Evolutionary conservation across 2,113 vertebrate genomes (phyloP).

Genomic region (Galbula dea): DNA sequence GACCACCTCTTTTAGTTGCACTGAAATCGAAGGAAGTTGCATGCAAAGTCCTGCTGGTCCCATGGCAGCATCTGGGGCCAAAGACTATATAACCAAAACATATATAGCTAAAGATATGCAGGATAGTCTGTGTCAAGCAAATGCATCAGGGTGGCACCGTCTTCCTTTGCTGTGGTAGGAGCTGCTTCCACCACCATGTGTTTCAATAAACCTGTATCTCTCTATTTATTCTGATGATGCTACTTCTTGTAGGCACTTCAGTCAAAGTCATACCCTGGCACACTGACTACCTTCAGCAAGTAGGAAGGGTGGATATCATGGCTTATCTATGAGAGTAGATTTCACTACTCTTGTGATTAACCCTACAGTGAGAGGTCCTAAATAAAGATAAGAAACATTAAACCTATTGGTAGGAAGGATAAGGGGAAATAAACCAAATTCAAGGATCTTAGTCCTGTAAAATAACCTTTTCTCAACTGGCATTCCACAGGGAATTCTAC

Average conservation of each 20-base stretch:
- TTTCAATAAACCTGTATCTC: neutral
- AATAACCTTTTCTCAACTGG: neutral
- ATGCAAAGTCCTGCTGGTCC: neutral
- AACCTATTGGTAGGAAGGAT: neutral
- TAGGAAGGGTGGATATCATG: neutral
- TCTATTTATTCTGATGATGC: neutral
- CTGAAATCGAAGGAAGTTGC: neutral
- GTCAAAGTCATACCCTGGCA: neutral
- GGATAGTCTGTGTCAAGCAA: neutral
- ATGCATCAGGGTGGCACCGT: neutral
- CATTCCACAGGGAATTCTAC: neutral
- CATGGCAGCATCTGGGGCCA: neutral
- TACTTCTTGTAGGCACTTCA: neutral
- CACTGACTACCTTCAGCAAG: neutral
- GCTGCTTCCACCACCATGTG: neutral
- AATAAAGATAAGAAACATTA: neutral
- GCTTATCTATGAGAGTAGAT: neutral
- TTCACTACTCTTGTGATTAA: neutral
- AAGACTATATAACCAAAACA: neutral
- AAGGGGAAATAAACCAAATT: neutral
- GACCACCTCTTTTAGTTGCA: neutral
- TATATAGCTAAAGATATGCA: neutral
- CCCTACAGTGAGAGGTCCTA: neutral
- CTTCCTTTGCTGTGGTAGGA: neutral
- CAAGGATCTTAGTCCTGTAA: neutral